phyloP scores from a whole-genome alignment of 1,140 invertebrate species.

The Calephelis virginiensis region DNA sequence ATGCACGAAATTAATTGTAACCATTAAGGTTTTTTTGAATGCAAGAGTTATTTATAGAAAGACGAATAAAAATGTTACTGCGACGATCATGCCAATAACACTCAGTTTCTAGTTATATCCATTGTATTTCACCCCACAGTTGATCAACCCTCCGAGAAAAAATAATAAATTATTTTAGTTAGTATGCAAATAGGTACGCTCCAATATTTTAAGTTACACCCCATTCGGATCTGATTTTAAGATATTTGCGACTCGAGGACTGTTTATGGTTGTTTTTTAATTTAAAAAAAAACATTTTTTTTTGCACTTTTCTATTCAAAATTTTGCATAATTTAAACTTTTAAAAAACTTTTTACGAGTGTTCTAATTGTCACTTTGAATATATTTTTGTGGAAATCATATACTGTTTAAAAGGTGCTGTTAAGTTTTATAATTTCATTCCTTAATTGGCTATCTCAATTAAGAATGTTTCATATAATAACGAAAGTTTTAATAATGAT shows the following conservation, averaged over 20 bases:
- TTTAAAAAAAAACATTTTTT: too few relatives aligned
- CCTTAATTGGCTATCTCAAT: too few relatives aligned
- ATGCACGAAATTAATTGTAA: background rate
- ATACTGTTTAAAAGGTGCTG: too few relatives aligned
- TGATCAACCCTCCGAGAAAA: constrained; percentile 65
- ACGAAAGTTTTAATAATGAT: too few relatives aligned
- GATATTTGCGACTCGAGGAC: constrained; percentile 12
- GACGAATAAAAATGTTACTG: constrained; percentile 47
- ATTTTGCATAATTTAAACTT: too few relatives aligned
- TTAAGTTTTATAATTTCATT: too few relatives aligned
- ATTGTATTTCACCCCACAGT: constrained; percentile 66
- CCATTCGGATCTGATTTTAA: constrained; percentile 46
- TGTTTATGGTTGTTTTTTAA: constrained; percentile 1
- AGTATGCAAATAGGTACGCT: constrained; percentile 74
- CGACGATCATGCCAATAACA: constrained; percentile 68
- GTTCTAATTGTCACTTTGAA: too few relatives aligned
- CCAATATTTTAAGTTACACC: constrained; percentile 75
- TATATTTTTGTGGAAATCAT: too few relatives aligned
- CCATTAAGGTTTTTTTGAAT: background rate
- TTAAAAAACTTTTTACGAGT: too few relatives aligned
- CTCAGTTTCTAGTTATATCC: constrained; percentile 65
- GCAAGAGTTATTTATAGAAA: constrained; percentile 6
- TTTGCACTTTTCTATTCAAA: too few relatives aligned
- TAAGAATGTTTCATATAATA: too few relatives aligned
- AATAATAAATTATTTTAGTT: constrained; percentile 79